Conservation (phyloP, 2,113 vertebrate genomes). For the Paedocypris sp. region DNA sequence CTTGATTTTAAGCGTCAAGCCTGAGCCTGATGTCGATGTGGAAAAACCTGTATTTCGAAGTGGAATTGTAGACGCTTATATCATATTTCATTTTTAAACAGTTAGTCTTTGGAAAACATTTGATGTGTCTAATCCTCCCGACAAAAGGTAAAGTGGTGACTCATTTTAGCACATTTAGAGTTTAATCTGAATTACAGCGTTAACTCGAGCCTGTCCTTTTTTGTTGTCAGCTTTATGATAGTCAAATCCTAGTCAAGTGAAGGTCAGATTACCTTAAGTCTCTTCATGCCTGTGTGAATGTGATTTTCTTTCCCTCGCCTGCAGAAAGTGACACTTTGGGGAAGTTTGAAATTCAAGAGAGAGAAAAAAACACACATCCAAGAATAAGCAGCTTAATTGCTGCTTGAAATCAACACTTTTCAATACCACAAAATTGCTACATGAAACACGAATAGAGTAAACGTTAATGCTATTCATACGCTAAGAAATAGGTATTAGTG, state of each 20-base stretch:
- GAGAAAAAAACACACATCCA: too few species aligned
- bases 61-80: neutral
- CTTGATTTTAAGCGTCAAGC: too few species aligned
- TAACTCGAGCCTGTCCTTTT: conserved; percentile 37
- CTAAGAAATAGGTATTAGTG: neutral
- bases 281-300: neutral
- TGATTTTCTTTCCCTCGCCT: neutral
- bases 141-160: conserved; percentile 51
- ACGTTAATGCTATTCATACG: neutral
- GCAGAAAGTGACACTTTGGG: too few species aligned
- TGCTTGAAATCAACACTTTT: neutral
- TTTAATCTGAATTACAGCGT: conserved; percentile 56
- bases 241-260: neutral
- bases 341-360: too few species aligned
- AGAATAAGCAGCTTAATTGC: neutral
- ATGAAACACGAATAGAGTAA: neutral
- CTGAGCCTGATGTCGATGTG: neutral
- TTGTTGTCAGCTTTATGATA: conserved; percentile 15
- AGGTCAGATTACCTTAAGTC: neutral
- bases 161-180: conserved; percentile 54
- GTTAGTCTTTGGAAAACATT: conserved; percentile 52
- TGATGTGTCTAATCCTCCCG: conserved; percentile 54
- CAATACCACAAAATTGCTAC: neutral
- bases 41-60: neutral
- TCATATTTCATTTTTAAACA: conserved; percentile 20